These are phyloP conservation scores for Heliconius congener DNA, from an alignment of 1,140 invertebrate genomes.

Conservation along the genomic window DNA sequence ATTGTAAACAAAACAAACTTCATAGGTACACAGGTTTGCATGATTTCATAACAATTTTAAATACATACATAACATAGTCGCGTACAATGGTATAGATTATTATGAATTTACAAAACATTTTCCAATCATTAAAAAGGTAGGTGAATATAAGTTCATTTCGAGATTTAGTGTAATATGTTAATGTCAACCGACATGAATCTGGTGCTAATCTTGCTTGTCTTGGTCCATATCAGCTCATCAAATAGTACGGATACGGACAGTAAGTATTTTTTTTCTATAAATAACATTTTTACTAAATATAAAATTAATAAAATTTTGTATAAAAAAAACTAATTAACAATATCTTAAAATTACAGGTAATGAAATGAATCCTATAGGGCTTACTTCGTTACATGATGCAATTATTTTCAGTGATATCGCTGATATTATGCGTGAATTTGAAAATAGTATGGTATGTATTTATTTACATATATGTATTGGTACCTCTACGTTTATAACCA, in stretches of 20 bases:
- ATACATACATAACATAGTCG: background rate
- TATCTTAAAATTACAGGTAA: conserved; percentile 32
- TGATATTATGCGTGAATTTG: conserved; percentile 69
- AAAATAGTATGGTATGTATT: conserved; percentile 59
- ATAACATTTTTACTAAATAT: background rate
- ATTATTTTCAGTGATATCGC: conserved; percentile 70
- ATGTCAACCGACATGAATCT: conserved; percentile 18
- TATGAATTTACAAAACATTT: conserved; percentile 18
- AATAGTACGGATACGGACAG: conserved; percentile 52
- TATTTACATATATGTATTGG: background rate
- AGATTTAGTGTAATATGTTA: background rate
- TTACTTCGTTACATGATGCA: conserved; percentile 62
- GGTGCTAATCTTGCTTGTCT: conserved; percentile 24
- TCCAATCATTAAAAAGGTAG: background rate
- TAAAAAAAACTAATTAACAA: background rate
- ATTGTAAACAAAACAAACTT: background rate
- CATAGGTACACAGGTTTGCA: background rate
- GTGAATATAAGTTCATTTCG: background rate
- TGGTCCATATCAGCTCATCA: conserved; percentile 24
- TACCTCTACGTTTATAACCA: too few relatives aligned
- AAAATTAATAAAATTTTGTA: background rate
- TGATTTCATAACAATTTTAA: conserved; percentile 21
- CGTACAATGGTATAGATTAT: conserved; percentile 16
- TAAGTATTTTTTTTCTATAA: conserved; percentile 29
- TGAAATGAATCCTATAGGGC: conserved; percentile 46